phyloP scores from a whole-genome alignment of 2,113 vertebrate species.

The Onychostoma macrolepis region DNA sequence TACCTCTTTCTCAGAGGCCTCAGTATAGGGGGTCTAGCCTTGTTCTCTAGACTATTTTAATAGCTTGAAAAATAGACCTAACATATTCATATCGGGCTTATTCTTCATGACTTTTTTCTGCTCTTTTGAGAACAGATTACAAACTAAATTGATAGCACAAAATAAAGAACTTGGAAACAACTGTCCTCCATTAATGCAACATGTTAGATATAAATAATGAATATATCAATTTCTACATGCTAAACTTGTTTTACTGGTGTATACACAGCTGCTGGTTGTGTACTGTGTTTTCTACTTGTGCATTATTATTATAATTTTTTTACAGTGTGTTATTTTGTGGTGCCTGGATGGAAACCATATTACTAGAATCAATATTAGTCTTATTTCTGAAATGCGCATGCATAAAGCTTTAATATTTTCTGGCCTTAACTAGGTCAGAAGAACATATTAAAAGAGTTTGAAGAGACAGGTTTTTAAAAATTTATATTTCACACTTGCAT shows the following conservation, averaged over 20 bases:
- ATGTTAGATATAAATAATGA: not conserved
- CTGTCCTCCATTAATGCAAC: not conserved
- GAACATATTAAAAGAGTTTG: not conserved
- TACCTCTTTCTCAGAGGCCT: slow-evolving; percentile 17
- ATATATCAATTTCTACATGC: not conserved
- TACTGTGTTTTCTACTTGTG: not conserved
- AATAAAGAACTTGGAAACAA: not conserved
- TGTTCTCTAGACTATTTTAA: not conserved
- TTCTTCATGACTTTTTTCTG: not conserved
- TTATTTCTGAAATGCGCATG: not conserved
- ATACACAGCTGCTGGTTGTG: not conserved
- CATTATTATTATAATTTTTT: not conserved
- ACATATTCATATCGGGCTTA: not conserved
- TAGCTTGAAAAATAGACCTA: not conserved
- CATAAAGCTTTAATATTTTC: not conserved
- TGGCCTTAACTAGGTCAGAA: not conserved
- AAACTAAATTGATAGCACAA: not conserved
- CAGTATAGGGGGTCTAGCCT: not conserved
- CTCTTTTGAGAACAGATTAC: not conserved
- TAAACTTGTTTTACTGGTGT: not conserved
- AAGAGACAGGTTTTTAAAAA: not conserved
- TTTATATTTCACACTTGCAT: not conserved
- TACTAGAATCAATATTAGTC: not conserved
- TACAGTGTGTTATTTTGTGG: not conserved
- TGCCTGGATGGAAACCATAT: not conserved